Evolutionary conservation across 1,140 invertebrate genomes (phyloP).

Genomic region (Phocides pigmalion): DNA sequence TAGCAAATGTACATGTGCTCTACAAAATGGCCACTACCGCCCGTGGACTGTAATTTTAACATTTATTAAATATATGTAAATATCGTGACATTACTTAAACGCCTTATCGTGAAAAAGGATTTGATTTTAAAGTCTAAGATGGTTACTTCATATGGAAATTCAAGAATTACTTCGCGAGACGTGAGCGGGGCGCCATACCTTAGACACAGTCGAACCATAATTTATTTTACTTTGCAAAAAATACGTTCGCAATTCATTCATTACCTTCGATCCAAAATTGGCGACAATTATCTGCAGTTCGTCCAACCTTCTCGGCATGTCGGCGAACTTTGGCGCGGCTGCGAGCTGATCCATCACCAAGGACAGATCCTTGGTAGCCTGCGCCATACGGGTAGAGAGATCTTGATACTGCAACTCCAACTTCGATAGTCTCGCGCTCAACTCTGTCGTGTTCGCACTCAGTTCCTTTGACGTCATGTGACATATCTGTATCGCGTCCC

Average conservation of each 20-base stretch:
- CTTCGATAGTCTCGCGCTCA: constrained; percentile 81
- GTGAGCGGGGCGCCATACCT: too few relatives aligned
- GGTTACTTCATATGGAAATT: too few relatives aligned
- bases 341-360: constrained; percentile 84
- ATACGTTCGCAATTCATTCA: background rate
- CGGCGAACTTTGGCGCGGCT: constrained; percentile 84
- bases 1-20: too few relatives aligned
- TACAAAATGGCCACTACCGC: too few relatives aligned
- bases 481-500: constrained; percentile 86
- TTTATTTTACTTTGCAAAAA: too few relatives aligned
- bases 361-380: constrained; percentile 80
- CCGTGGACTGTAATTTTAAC: too few relatives aligned
- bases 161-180: too few relatives aligned
- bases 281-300: constrained; percentile 84
- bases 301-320: constrained; percentile 83
- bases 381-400: constrained; percentile 51
- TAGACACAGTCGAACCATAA: too few relatives aligned
- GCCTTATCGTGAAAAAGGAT: too few relatives aligned
- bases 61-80: too few relatives aligned
- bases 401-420: constrained; percentile 59
- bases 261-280: constrained; percentile 84
- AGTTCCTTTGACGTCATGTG: constrained; percentile 86
- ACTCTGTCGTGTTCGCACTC: constrained; percentile 85
- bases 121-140: too few relatives aligned
- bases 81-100: too few relatives aligned